Conservation (phyloP, 2,797 vertebrate species). For the Heteromormyrus szaboi region DNA sequence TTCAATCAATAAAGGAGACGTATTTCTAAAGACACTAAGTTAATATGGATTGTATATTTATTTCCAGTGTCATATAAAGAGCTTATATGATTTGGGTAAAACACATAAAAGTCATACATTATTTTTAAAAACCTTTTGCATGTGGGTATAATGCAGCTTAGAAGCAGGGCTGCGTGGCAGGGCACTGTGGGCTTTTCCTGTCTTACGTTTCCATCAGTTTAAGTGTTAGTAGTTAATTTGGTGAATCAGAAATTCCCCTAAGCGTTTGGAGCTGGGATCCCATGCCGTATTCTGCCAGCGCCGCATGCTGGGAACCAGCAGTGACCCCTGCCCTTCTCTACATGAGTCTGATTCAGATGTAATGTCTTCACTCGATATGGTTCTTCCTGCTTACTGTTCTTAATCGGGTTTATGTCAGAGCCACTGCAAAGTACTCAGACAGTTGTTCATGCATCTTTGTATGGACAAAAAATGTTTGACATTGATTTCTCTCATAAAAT, state of each 20-base stretch:
- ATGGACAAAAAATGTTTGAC: background rate
- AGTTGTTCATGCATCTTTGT: background rate
- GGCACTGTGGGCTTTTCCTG: background rate
- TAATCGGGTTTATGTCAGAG: background rate
- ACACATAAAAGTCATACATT: background rate
- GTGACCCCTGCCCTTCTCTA: background rate
- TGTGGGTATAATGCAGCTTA: background rate
- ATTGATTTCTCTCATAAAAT: background rate
- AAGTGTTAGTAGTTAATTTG: background rate
- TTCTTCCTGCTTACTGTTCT: background rate
- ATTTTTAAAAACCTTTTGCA: background rate
- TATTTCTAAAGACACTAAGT: background rate
- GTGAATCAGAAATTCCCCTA: background rate
- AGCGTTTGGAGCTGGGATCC: background rate
- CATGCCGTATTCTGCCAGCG: background rate
- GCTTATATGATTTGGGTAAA: background rate
- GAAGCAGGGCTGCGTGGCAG: background rate
- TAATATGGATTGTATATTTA: background rate
- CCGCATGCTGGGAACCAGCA: background rate
- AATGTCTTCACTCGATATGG: background rate
- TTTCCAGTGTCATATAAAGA: background rate
- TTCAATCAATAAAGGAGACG: background rate
- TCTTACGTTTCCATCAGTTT: background rate
- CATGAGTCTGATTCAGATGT: background rate
- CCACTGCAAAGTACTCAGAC: background rate